These are phyloP conservation scores for Ceriagrion tenellum DNA, from an alignment of 2,888 invertebrate species.

Conservation along the genomic window DNA sequence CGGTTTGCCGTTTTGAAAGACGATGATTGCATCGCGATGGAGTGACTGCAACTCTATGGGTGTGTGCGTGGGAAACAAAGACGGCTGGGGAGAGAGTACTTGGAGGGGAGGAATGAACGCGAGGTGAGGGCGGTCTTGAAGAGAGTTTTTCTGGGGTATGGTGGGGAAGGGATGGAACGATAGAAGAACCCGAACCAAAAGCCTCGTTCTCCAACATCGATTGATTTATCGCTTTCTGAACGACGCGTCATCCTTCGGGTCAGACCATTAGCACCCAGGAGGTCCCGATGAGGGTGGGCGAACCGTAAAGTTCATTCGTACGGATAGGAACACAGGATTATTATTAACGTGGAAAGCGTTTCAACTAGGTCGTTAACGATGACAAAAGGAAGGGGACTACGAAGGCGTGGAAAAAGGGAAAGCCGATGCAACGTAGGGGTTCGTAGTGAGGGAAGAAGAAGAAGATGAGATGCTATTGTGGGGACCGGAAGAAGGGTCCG, in stretches of 20 bases:
- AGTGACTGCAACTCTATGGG: background rate
- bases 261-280: conserved; percentile 42
- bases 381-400: background rate
- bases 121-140: background rate
- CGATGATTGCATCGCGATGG: background rate
- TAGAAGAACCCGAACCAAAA: background rate
- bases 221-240: conserved; percentile 53
- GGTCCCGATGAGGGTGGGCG: background rate
- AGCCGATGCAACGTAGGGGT: no score
- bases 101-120: background rate
- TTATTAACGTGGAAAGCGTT: background rate
- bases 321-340: background rate
- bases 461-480: no score
- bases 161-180: background rate
- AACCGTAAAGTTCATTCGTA: conserved; percentile 13
- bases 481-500: no score
- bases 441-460: no score
- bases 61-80: background rate
- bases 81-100: background rate
- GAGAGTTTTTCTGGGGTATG: background rate
- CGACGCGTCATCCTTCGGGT: conserved; percentile 33
- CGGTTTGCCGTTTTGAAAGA: no score
- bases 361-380: conserved; percentile 32
- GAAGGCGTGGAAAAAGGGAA: background rate
- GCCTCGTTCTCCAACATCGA: background rate